Percentiles rank a stretch among this genome's conserved stretches.
Conservation (phyloP, 2,888 invertebrate species). For the Cataglyphis rosenhaueri region DNA sequence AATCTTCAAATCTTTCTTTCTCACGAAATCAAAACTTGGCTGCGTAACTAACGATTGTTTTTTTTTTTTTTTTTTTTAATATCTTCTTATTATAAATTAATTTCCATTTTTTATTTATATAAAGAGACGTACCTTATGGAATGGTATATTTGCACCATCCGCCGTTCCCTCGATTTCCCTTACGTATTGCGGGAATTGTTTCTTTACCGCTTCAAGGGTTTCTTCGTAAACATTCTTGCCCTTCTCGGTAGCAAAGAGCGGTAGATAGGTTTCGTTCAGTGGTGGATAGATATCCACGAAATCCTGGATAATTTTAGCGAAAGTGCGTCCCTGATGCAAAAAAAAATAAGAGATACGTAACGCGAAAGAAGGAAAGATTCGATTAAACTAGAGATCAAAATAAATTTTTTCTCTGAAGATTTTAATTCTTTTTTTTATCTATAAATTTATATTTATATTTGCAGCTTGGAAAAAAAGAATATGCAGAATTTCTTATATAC, state of each 20-base stretch:
- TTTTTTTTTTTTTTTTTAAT: neutral
- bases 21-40: neutral
- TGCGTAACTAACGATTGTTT: neutral
- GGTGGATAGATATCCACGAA: constrained; percentile 88
- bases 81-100: neutral
- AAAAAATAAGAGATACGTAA: neutral
- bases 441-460: neutral
- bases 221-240: constrained; percentile 91
- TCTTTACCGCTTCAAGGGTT: constrained; percentile 89
- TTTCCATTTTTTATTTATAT: neutral
- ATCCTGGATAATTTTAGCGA: constrained; percentile 90
- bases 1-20: neutral
- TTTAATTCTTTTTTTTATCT: neutral
- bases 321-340: constrained; percentile 91
- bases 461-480: neutral
- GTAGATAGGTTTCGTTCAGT: constrained; percentile 90
- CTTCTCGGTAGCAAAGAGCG: constrained; percentile 90
- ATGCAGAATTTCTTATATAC: neutral
- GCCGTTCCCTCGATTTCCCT: constrained; percentile 94
- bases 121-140: constrained; percentile 89
- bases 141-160: constrained; percentile 93
- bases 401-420: neutral
- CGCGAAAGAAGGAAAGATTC: neutral
- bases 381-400: neutral
- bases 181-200: constrained; percentile 93